These are phyloP conservation scores for Phrixothrix hirtus DNA, from an alignment of 2,888 invertebrate species.

Conservation along the genomic window DNA sequence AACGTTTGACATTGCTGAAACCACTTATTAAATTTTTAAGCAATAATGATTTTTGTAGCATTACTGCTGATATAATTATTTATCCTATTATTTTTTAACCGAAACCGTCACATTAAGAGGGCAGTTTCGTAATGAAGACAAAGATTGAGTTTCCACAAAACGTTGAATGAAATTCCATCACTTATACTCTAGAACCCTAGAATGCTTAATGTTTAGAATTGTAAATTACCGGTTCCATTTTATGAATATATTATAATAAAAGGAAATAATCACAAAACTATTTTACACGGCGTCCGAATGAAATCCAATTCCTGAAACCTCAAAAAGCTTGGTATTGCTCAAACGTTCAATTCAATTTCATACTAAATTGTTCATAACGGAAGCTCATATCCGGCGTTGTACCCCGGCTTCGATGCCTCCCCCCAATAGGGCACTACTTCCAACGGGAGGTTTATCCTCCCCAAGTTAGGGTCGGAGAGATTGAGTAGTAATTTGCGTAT, in stretches of 20 bases:
- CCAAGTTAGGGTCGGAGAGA: slow-evolving; percentile 37
- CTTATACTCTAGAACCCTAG: no score
- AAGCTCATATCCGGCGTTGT: slow-evolving; percentile 78
- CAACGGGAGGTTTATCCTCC: slow-evolving; percentile 31
- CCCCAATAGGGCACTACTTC: slow-evolving; percentile 27
- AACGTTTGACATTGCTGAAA: slow-evolving; percentile 11
- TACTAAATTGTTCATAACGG: slow-evolving; percentile 81
- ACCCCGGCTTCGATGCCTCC: slow-evolving; percentile 36
- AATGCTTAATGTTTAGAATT: no score
- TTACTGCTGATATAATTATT: no score
- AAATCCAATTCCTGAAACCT: slow-evolving; percentile 46
- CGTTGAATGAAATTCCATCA: no score
- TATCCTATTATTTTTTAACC: no score
- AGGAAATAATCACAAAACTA: slow-evolving; percentile 25
- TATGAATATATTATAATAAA: slow-evolving; percentile 22
- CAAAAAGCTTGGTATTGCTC: slow-evolving; percentile 46
- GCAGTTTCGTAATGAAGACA: no score
- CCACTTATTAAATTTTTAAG: slow-evolving; percentile 13
- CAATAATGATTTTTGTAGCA: neutral
- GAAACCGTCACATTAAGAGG: no score
- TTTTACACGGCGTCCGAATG: slow-evolving; percentile 29
- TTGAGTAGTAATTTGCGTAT: slow-evolving; percentile 44
- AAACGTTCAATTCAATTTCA: slow-evolving; percentile 55
- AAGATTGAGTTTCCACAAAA: no score
- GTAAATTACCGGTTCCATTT: no score